Evolutionary conservation across 23 tunicate genomes (phyloP).

Genomic region (Styela clava): DNA sequence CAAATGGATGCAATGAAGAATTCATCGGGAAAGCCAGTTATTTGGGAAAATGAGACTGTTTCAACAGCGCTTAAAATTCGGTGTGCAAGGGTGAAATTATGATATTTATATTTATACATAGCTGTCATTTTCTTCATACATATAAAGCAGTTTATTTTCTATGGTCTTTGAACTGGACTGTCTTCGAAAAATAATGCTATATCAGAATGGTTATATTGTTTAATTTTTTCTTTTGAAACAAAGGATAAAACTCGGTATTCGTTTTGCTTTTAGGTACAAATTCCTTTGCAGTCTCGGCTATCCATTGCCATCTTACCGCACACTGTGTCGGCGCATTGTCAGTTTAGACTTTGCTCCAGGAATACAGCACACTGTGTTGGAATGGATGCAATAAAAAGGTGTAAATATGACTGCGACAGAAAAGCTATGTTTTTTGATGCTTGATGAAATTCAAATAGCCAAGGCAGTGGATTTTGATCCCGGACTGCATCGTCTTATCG

Average conservation of each 20-base stretch:
- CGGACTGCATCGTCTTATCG: no score
- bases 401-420: not conserved
- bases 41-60: not conserved
- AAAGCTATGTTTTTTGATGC: not conserved
- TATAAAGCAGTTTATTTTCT: no score
- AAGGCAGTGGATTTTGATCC: not conserved
- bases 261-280: no score
- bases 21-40: not conserved
- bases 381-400: not conserved
- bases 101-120: no score
- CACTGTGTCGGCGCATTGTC: no score
- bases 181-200: no score
- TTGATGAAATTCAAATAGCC: no score
- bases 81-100: not conserved
- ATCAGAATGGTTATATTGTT: not conserved
- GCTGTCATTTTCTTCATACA: no score
- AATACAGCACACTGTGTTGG: not conserved
- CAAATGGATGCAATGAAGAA: no score
- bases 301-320: slow-evolving; percentile 9
- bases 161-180: no score
- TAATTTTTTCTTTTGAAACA: not conserved
- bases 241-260: not conserved
- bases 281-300: not conserved
- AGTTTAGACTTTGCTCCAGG: not conserved
- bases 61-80: slow-evolving; percentile 1